Base-by-base conservation (phyloP, 2,797 vertebrate genomes). In the Pseudomugil tenellus region DNA sequence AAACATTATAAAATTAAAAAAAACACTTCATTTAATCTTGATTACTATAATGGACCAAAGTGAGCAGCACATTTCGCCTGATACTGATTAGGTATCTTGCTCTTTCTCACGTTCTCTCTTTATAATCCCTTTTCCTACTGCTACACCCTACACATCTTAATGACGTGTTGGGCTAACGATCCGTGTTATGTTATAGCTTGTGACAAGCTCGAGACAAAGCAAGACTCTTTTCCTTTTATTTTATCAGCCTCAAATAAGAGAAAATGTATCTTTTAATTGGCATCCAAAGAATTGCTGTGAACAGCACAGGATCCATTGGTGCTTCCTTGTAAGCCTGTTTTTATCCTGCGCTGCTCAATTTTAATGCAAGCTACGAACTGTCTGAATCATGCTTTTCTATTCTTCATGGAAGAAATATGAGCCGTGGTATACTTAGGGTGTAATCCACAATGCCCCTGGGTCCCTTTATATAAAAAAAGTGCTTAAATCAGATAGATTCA, bases 21-120 rank as follows among this genome's bases (percentile, higher is more conserved):
- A 55, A 80, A 70, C 80, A 56, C 74, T 84, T 74, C 71, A 85
- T 89, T 83, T 79, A 67, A 80, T 77, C 80, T 86, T 88, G 90
- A 91, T 87, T 88, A 89, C 76, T 67, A 13, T 39, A 17, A 16
- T 39, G 43, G 62, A 84, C 79, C 78, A 79, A 83, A 81, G 77
- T 87, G 68, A 72, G 66, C 71, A 17, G 58, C 56, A 55, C 77
- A 59, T 62, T 59, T 29, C 43, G 21, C 23, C 74, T 16, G 48
- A 77, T 39, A 74, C 32, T 61, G 67, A 80, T 54, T 79, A 74
- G 58, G 43, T 39, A 4, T 56, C 63, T 62, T n/a, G n/a, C n/a
- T n/a, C n/a, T 70, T 55, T 0, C 13, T 77, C 54, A 0, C 19
- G 2, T 10, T 60, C 65, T 32, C 29, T 16, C 35, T 54, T 51